These are phyloP conservation scores for Yponomeuta sedellus DNA, from an alignment of 2,888 invertebrate genomes.

Conservation along the genomic window DNA sequence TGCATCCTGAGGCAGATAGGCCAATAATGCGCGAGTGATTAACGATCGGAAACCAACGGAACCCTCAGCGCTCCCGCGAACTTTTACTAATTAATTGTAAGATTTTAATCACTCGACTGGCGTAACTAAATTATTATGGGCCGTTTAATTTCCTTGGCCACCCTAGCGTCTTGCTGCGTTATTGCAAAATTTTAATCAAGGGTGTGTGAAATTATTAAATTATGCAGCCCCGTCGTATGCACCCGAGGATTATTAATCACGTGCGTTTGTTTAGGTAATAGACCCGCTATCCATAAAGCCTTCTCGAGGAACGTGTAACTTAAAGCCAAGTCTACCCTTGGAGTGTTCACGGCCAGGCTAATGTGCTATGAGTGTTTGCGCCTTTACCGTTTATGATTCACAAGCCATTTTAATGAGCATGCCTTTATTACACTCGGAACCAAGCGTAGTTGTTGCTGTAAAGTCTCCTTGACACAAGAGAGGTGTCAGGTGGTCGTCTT, in stretches of 20 bases:
- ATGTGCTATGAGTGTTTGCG: not conserved
- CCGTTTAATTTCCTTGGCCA: constrained; percentile 70
- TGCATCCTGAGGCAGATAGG: not conserved
- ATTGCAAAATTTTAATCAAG: constrained; percentile 74
- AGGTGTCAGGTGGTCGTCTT: not conserved
- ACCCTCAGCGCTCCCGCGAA: constrained; percentile 37
- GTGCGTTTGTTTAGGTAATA: constrained; percentile 52
- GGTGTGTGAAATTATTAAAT: constrained; percentile 70
- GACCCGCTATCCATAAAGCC: constrained; percentile 33
- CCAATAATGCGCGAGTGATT: constrained; percentile 12
- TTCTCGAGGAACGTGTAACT: constrained; percentile 33
- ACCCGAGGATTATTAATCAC: constrained; percentile 66
- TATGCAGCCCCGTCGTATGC: constrained; percentile 73
- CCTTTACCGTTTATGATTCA: not conserved
- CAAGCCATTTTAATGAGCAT: not conserved
- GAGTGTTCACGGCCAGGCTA: not conserved
- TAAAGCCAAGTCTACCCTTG: constrained; percentile 6
- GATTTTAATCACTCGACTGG: constrained; percentile 70
- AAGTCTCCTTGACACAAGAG: not conserved
- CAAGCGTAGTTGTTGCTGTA: not conserved
- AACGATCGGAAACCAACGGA: constrained; percentile 13
- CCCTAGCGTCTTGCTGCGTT: constrained; percentile 62
- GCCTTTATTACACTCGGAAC: not conserved
- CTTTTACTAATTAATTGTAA: constrained; percentile 71
- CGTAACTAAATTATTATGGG: constrained; percentile 70